These are phyloP conservation scores for Rhabdophis nuchalis DNA, from an alignment of 2,797 vertebrate species.

Conservation along the genomic window DNA sequence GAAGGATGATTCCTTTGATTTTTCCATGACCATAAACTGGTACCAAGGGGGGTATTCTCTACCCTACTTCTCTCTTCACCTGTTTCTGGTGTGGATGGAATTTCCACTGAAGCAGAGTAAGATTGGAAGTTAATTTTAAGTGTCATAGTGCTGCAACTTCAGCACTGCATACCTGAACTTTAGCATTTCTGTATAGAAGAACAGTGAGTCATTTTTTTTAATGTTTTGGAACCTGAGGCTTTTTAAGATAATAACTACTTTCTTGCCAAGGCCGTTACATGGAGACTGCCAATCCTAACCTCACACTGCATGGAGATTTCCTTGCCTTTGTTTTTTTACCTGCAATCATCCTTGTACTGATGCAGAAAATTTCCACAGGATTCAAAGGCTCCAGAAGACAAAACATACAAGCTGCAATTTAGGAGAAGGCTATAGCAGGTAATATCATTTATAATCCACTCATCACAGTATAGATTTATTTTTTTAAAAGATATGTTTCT, in stretches of 20 bases:
- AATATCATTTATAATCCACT: background rate
- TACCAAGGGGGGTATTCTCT: background rate
- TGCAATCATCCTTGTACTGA: background rate
- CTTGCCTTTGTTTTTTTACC: background rate
- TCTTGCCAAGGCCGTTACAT: background rate
- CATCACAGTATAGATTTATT: background rate
- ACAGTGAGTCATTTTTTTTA: background rate
- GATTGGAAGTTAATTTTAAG: background rate
- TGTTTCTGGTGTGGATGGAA: background rate
- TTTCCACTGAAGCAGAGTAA: background rate
- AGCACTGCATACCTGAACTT: background rate
- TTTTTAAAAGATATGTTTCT: background rate
- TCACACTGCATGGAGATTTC: background rate
- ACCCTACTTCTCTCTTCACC: background rate
- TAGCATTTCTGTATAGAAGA: background rate
- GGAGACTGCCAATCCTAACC: background rate
- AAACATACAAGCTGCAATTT: background rate
- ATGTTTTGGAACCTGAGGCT: background rate
- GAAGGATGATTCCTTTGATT: background rate
- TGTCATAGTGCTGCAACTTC: background rate
- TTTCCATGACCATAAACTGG: background rate
- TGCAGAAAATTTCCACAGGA: slow-evolving; percentile 7
- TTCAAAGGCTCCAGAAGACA: background rate
- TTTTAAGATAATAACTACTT: background rate
- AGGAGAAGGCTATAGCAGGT: background rate